Conservation (phyloP, 1,140 invertebrate genomes). For the Daktulosphaira vitifoliae region DNA sequence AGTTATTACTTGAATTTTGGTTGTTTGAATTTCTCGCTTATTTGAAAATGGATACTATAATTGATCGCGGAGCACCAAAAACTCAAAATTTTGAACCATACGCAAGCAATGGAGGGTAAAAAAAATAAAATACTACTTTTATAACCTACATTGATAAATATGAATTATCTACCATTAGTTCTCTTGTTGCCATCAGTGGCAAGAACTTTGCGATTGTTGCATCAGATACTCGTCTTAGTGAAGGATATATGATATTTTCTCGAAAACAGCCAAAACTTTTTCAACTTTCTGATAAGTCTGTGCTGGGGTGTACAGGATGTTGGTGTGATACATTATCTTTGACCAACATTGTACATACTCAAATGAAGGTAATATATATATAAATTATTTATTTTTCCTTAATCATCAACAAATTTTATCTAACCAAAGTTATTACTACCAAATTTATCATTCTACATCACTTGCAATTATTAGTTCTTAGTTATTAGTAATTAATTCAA, state of each 20-base stretch:
- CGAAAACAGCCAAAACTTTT: slow-evolving; percentile 81
- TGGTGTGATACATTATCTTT: slow-evolving; percentile 97
- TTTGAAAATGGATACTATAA: slow-evolving; percentile 13
- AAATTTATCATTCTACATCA: no score
- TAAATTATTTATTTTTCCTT: not conserved
- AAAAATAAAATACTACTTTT: not conserved
- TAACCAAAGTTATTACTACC: no score
- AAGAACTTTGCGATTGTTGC: slow-evolving; percentile 76
- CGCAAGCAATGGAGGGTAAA: slow-evolving; percentile 30
- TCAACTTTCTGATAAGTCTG: slow-evolving; percentile 65
- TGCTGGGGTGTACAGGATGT: slow-evolving; percentile 85
- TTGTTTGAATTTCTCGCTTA: no score
- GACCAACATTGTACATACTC: slow-evolving; percentile 71
- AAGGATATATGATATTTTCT: slow-evolving; percentile 81
- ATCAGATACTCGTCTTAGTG: slow-evolving; percentile 87
- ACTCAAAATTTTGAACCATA: slow-evolving; percentile 9
- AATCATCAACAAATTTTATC: not conserved
- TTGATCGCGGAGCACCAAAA: slow-evolving; percentile 15
- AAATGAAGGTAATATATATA: slow-evolving; percentile 62
- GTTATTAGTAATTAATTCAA: no score
- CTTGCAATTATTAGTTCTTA: no score
- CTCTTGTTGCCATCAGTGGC: slow-evolving; percentile 85
- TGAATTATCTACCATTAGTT: no score
- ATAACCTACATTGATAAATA: no score
- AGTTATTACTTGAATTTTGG: no score